These are phyloP conservation scores for Dicycla oo DNA, from an alignment of 2,888 invertebrate genomes.

Conservation along the genomic window DNA sequence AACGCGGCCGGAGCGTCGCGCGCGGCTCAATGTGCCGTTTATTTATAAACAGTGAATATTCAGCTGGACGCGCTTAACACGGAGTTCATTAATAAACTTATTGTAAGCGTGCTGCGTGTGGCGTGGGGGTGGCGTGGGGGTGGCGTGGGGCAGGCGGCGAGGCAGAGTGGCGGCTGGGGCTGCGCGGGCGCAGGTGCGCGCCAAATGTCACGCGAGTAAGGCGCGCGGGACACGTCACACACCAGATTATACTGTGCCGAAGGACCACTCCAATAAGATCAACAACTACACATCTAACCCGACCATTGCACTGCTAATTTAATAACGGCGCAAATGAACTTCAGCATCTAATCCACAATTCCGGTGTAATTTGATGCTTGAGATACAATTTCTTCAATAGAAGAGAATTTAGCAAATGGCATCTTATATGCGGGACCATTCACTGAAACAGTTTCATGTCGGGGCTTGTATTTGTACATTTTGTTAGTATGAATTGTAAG, in stretches of 20 bases:
- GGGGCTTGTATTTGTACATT: neutral
- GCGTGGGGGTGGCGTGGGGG: constrained; percentile 23
- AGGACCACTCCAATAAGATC: constrained; percentile 14
- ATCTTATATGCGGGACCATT: no score
- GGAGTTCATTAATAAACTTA: constrained; percentile 65
- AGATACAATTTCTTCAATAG: neutral
- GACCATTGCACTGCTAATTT: neutral
- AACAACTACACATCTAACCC: neutral
- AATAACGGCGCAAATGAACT: neutral
- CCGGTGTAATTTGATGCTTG: no score
- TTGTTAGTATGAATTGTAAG: no score
- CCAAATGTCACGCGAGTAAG: constrained; percentile 53
- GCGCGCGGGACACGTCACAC: constrained; percentile 12
- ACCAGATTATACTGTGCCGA: constrained; percentile 4
- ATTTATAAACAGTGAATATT: constrained; percentile 53
- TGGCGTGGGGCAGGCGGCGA: constrained; percentile 25
- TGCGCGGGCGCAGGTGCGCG: constrained; percentile 39
- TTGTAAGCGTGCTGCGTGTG: constrained; percentile 46
- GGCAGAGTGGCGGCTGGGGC: constrained; percentile 13
- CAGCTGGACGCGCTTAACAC: constrained; percentile 51
- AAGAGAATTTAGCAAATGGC: neutral
- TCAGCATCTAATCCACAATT: neutral
- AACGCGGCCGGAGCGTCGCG: constrained; percentile 42
- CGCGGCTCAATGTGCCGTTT: constrained; percentile 32
- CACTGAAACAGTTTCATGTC: no score